Evolutionary conservation across 2,888 invertebrate species (phyloP), one percentile per base, ranked within the genome.

Genomic region (Dasysyrphus albostriatus): DNA sequence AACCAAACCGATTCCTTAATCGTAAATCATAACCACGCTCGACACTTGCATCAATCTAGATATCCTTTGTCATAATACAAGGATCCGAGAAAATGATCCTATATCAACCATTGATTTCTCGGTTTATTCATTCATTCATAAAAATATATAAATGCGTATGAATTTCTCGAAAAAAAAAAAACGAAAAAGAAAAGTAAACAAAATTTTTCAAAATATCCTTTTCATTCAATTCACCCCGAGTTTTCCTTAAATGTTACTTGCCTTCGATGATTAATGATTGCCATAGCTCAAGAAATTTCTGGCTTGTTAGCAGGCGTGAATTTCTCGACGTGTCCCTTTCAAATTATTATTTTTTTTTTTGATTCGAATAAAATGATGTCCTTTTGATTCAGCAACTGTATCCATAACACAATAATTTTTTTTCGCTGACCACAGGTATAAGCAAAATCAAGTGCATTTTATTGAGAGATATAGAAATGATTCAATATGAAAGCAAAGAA

Each of bases 241-340:
- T 54, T 19, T 51, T n/a, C n/a, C n/a, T 49, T 16, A 6, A 6
- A 4, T 6, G 14, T 12, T 72, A 65, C 29, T 74, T 12, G 16
- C 73, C 77, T 70, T 51, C 58, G 87, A 79, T 87, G 87, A 87
- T 87, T 87, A 87, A 87, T 87, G 87, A 67, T 78, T 82, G 70
- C 69, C 69, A 58, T 42, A 10, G 74, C 42, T 78, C 54, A 72
- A 79, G 74, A 61, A 61, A 73, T 77, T 16, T 32, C 56, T 67
- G 47, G 32, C 59, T 72, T 58, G 80, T 78, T 78, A 54, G 85
- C 85, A 87, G 87, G 87, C 87, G 87, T 87, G 87, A 87, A 87
- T 87, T 87, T 75, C 75, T 67, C 59, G 73, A 87, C 63, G 78
- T 58, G 58, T 72, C 72, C 44, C n/a, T 58, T 54, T 54, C 1